Conservation (phyloP, 2,888 invertebrate species). For the Phoenoteleia sp. region DNA sequence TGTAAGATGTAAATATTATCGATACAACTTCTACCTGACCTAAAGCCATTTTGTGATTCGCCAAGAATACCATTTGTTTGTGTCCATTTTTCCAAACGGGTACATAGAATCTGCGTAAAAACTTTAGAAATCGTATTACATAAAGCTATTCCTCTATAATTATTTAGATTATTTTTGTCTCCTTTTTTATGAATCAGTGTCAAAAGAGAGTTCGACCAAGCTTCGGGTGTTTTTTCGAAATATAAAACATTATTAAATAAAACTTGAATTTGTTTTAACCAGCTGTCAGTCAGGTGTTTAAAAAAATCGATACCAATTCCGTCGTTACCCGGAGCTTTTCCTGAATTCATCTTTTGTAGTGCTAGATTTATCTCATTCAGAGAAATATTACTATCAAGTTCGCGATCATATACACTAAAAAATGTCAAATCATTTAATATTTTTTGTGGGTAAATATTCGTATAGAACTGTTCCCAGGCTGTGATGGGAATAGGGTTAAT, state of each 20-base stretch:
- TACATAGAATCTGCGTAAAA: not conserved
- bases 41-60: conserved; percentile 18
- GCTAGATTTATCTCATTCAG: not conserved
- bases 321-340: not conserved
- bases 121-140: not conserved
- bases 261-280: too few species aligned
- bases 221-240: not conserved
- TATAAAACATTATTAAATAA: not conserved
- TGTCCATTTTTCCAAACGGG: not conserved
- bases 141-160: conserved; percentile 8
- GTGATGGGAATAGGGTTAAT: not conserved
- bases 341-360: conserved; percentile 5
- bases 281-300: too few species aligned
- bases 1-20: conserved; percentile 17
- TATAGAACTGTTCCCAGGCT: conserved; percentile 1
- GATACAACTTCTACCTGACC: not conserved
- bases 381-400: not conserved
- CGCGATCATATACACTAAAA: conserved; percentile 1
- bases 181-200: conserved; percentile 13
- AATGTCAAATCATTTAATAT: not conserved
- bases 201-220: conserved; percentile 4
- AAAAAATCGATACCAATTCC: not conserved
- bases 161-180: not conserved
- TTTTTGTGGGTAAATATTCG: not conserved
- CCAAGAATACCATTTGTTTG: not conserved